Percentiles rank a stretch among this genome's conserved stretches.
These are phyloP conservation scores for Netelia fuscicornis DNA, from an alignment of 2,888 invertebrate species.

Conservation along the genomic window DNA sequence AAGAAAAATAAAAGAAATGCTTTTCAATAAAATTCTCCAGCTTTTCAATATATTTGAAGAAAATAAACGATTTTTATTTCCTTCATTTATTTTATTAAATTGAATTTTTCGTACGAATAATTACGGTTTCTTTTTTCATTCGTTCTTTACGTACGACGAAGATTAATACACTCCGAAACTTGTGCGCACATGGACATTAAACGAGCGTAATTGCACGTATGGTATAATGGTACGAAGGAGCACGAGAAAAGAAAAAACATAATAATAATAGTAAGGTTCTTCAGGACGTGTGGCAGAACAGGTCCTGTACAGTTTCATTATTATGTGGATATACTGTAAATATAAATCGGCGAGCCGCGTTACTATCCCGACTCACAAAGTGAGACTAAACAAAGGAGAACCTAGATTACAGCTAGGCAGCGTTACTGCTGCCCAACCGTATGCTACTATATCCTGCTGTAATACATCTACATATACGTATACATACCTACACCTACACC, in stretches of 20 bases:
- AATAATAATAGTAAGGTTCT: neutral
- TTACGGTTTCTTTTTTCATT: neutral
- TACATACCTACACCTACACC: neutral
- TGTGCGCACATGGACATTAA: neutral
- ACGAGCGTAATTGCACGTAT: neutral
- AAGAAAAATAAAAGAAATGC: too few relatives aligned
- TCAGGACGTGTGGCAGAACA: neutral
- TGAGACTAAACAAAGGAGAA: conserved; percentile 60
- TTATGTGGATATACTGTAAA: conserved; percentile 12
- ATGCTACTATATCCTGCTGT: neutral
- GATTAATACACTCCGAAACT: neutral
- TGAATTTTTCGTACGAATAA: neutral
- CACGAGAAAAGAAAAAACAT: conserved; percentile 16
- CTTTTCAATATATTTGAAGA: too few relatives aligned
- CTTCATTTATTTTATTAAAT: neutral
- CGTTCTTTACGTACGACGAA: neutral
- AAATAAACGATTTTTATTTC: too few relatives aligned
- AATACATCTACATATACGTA: conserved; percentile 2
- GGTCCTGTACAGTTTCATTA: conserved; percentile 20
- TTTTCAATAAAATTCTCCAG: too few relatives aligned
- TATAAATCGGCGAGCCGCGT: conserved; percentile 39
- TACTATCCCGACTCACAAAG: conserved; percentile 51
- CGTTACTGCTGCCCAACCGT: neutral
- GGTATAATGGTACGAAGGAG: neutral
- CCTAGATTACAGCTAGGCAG: conserved; percentile 30